Evolutionary conservation across 1,140 invertebrate species (phyloP).

Genomic region (Platyura marginata): DNA sequence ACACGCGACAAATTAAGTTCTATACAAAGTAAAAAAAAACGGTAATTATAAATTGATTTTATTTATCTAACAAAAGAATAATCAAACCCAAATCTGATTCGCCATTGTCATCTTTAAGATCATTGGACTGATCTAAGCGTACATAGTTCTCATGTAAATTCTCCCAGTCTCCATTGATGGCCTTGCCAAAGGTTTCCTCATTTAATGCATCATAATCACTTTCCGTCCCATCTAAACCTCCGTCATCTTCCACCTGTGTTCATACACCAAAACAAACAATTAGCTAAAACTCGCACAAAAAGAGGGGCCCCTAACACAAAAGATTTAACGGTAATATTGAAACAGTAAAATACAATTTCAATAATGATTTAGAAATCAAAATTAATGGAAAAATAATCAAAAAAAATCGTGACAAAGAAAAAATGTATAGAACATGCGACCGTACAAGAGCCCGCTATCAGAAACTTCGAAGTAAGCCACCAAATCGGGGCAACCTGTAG

Average conservation of each 20-base stretch:
- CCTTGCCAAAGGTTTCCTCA: constrained; percentile 74
- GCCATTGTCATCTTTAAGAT: constrained; percentile 3
- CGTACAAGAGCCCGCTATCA: background rate
- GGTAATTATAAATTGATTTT: background rate
- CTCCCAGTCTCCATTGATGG: constrained; percentile 51
- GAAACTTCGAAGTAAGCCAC: background rate
- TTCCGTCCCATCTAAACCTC: constrained; percentile 48
- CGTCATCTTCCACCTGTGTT: constrained; percentile 29
- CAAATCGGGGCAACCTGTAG: constrained; percentile 2
- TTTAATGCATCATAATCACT: constrained; percentile 79
- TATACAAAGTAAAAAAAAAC: constrained; percentile 6
- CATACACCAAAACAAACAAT: background rate
- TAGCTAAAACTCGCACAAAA: background rate
- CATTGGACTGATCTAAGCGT: constrained; percentile 5
- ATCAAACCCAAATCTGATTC: constrained; percentile 5
- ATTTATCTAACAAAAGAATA: background rate
- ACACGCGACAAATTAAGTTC: constrained; percentile 32
- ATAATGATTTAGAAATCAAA: background rate
- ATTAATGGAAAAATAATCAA: background rate
- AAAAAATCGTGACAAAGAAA: background rate
- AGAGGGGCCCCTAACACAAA: constrained; percentile 3
- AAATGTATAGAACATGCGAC: background rate
- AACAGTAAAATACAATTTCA: background rate
- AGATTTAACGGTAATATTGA: background rate
- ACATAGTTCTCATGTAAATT: constrained; percentile 23